Evolutionary conservation across 30 jellyfish, hydroid and myxozoan genomes (phyloP), one percentile per base, ranked within the genome.

Genomic region (Rhopilema esculentum): DNA sequence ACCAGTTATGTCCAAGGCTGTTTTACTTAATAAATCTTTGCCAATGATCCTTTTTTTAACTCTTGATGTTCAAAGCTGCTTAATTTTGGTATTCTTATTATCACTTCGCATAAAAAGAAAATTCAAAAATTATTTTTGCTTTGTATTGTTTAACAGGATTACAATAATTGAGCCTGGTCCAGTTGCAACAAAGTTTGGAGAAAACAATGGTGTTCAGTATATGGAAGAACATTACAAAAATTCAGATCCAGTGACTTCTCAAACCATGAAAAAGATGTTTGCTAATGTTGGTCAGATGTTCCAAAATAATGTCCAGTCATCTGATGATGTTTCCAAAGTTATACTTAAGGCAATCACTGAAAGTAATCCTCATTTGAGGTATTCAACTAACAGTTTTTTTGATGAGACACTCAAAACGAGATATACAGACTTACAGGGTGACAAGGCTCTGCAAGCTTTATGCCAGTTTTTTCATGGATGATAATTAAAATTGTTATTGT

Each of bases 151-250:
- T 31, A n/a, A 4, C 80, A 80, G 89, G 79, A 80, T 80, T 1
- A 61, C 89, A 18, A 80, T 67, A 69, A 67, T 82, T 0, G 84
- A 66, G 51, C 91, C 91, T 0, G 91, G 91, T 7, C 91, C 91
- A 66, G 91, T 82, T 18, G 18, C 24, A 23, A 30, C 91, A 26
- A 82, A 82, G 32, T 82, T 82, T 31, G 75, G 49, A 15, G 91
- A 63, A 8, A 79, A 64, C 49, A 33, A 23, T 53, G 48, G 63
- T 0, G 75, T 52, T n/a, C 30, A 27, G 18, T 31, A 23, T 19
- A 1, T 71, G 29, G 29, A 63, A 63, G 85, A 75, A 16, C 31
- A 33, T n/a, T 50, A n/a, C 49, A 67, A 75, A 1, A 50, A 40
- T 8, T 48, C 51, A 9, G 69, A 49, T n/a, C 66, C 2, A 21